phyloP scores from a whole-genome alignment of 2,888 invertebrate genomes.

The Drosophila kanekoi region DNA sequence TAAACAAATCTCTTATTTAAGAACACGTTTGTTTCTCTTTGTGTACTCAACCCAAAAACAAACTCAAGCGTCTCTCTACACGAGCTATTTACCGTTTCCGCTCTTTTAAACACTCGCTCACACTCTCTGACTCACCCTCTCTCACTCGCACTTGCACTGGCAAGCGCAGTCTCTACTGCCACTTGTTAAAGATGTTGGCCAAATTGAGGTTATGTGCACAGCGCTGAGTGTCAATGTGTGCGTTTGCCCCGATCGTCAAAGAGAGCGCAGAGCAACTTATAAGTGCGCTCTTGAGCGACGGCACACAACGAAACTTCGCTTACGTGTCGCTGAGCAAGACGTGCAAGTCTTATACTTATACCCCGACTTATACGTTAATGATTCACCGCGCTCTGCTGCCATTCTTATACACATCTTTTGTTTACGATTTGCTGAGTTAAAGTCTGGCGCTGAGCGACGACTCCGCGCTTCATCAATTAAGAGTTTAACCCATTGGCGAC shows the following conservation, averaged over 20 bases:
- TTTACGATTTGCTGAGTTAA: slow-evolving; percentile 9
- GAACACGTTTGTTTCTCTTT: neutral
- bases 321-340: slow-evolving; percentile 25
- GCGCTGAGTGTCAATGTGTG: neutral
- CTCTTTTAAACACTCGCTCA: slow-evolving; percentile 3
- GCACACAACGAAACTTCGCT: slow-evolving; percentile 3
- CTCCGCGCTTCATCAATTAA: slow-evolving; percentile 54
- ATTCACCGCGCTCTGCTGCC: slow-evolving; percentile 14
- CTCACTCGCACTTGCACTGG: neutral
- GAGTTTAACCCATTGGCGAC: slow-evolving; percentile 67
- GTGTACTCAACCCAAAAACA: neutral
- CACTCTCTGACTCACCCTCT: neutral
- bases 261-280: neutral
- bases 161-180: slow-evolving; percentile 1
- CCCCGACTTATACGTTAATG: slow-evolving; percentile 9
- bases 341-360: slow-evolving; percentile 15
- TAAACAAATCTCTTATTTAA: neutral
- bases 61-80: neutral
- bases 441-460: slow-evolving; percentile 7
- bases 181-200: slow-evolving; percentile 28
- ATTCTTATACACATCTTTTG: slow-evolving; percentile 14
- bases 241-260: slow-evolving; percentile 25
- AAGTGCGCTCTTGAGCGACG: slow-evolving; percentile 14
- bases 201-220: slow-evolving; percentile 65
- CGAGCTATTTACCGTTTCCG: neutral